These are phyloP conservation scores for Idaea aversata DNA, from an alignment of 2,888 invertebrate genomes.

Conservation along the genomic window DNA sequence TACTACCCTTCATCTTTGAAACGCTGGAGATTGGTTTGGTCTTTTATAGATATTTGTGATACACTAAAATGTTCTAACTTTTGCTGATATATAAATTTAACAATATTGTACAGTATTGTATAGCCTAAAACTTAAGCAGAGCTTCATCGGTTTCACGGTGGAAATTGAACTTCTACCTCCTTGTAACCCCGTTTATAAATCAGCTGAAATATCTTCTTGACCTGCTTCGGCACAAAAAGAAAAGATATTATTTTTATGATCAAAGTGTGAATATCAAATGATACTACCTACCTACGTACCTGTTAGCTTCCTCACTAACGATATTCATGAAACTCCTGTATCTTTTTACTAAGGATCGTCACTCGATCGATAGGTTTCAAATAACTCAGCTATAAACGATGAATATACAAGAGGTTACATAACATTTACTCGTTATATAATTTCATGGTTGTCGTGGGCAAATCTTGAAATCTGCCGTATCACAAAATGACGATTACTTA, in stretches of 20 bases:
- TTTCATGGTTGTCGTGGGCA: not conserved
- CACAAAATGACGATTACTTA: too few species aligned
- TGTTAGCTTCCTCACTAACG: not conserved
- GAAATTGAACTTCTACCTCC: not conserved
- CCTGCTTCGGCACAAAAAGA: not conserved
- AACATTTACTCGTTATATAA: not conserved
- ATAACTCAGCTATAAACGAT: not conserved
- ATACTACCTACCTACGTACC: not conserved
- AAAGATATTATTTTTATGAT: not conserved
- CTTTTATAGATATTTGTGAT: conserved; percentile 66
- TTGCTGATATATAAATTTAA: not conserved
- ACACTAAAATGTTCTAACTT: conserved; percentile 36
- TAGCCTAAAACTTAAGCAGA: not conserved
- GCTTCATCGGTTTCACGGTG: not conserved
- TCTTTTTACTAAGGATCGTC: not conserved
- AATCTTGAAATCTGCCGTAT: not conserved
- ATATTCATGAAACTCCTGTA: not conserved
- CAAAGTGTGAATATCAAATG: not conserved
- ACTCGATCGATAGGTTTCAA: conserved; percentile 1
- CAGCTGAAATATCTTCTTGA: not conserved
- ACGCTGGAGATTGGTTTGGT: conserved; percentile 65
- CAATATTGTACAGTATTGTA: not conserved
- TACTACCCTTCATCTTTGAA: conserved; percentile 71
- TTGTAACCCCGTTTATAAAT: not conserved
- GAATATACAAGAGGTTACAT: not conserved